Percentiles rank a stretch among this genome's conserved stretches.
phyloP scores from a whole-genome alignment of 2,888 invertebrate species.

The Dendrolimus pini region DNA sequence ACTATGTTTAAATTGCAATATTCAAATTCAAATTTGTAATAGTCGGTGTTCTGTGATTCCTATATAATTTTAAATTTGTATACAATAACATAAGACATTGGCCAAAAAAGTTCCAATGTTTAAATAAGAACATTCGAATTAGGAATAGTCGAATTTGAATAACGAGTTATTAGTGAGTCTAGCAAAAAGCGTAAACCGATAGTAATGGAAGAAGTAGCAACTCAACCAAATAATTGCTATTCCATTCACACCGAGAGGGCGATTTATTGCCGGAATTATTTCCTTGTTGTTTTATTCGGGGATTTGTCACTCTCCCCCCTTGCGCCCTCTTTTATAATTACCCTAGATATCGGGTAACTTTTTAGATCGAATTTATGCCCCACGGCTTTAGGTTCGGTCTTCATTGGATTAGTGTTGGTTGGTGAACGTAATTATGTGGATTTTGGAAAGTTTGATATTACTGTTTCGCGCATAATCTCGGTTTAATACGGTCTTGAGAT shows the following conservation, averaged over 20 bases:
- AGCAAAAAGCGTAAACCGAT: slow-evolving; percentile 12
- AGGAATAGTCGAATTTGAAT: no score
- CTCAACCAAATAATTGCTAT: slow-evolving; percentile 76
- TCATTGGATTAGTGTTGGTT: slow-evolving; percentile 41
- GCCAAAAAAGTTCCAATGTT: no score
- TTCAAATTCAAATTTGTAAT: no score
- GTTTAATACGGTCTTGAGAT: slow-evolving; percentile 23
- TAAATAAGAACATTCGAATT: no score
- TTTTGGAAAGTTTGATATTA: slow-evolving; percentile 30
- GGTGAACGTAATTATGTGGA: slow-evolving; percentile 40
- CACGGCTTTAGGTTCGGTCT: slow-evolving; percentile 39
- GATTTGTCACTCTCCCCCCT: slow-evolving; percentile 70
- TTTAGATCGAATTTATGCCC: slow-evolving; percentile 56
- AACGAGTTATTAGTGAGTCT: slow-evolving; percentile 11
- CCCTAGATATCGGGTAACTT: slow-evolving; percentile 66
- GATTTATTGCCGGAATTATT: slow-evolving; percentile 74
- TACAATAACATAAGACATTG: no score
- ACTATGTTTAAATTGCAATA: no score
- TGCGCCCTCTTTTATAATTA: slow-evolving; percentile 59
- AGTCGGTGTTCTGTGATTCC: no score
- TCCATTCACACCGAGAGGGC: slow-evolving; percentile 73
- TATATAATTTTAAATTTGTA: no score
- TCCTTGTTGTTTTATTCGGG: slow-evolving; percentile 76
- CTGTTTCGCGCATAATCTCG: slow-evolving; percentile 23
- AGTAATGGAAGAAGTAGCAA: slow-evolving; percentile 46